Conservation (phyloP, 2,113 vertebrate species). For the Rallus limicola region DNA sequence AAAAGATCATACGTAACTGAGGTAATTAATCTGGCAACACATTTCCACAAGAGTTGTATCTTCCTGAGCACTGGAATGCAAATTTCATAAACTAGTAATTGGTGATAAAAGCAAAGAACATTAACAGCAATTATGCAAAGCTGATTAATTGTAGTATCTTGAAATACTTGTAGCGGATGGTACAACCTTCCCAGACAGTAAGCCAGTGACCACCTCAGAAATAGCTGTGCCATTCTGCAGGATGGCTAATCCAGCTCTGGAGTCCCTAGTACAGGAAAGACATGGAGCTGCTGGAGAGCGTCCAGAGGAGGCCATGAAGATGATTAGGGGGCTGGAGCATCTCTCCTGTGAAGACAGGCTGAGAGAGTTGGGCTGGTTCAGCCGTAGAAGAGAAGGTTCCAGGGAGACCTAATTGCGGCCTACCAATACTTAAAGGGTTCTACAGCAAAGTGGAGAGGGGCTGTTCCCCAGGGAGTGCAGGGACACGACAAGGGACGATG, state of each 20-base stretch:
- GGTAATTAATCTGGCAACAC: not conserved
- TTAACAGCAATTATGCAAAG: not conserved
- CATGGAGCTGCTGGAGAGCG: no score
- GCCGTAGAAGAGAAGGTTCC: no score
- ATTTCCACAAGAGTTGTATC: not conserved
- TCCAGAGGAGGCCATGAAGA: no score
- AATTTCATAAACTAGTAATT: not conserved
- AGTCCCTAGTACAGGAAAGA: no score
- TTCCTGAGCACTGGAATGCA: not conserved
- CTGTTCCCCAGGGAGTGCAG: no score
- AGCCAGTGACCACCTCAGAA: not conserved
- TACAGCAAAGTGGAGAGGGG: no score
- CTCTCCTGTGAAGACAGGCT: no score
- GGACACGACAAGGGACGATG: no score
- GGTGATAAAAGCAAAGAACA: not conserved
- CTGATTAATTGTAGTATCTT: not conserved
- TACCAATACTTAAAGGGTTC: no score
- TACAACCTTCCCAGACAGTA: not conserved
- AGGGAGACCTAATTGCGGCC: no score
- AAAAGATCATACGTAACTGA: not conserved
- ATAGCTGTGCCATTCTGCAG: not conserved
- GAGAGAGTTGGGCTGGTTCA: no score
- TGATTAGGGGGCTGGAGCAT: no score
- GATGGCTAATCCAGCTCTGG: not conserved
- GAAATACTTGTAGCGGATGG: not conserved